A percentile compares a stretch with the other conserved stretches of the same genome.
These are phyloP conservation scores for Pammene fasciana DNA, from an alignment of 2,888 invertebrate genomes.

Conservation along the genomic window DNA sequence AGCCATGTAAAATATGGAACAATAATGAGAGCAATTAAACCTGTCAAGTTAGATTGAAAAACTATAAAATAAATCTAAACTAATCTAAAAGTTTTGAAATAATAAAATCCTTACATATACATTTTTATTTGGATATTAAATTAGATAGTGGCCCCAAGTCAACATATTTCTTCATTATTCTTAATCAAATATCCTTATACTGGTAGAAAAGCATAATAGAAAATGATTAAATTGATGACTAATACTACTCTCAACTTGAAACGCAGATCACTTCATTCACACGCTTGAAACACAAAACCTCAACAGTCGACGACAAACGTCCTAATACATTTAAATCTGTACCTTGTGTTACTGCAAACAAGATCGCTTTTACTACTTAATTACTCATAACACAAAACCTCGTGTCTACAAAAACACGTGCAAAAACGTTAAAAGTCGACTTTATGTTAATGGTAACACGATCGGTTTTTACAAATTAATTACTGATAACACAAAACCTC, in stretches of 20 bases:
- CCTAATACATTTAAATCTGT: background rate
- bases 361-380: background rate
- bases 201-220: background rate
- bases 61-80: too few species aligned
- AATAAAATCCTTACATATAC: too few species aligned
- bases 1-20: too few species aligned
- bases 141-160: too few species aligned
- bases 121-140: too few species aligned
- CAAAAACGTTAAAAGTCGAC: slow-evolving; percentile 13
- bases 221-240: slow-evolving; percentile 1
- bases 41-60: too few species aligned
- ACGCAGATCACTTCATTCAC: slow-evolving; percentile 22
- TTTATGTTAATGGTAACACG: background rate
- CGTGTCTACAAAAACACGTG: background rate
- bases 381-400: slow-evolving; percentile 34
- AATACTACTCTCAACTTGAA: slow-evolving; percentile 2
- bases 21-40: too few species aligned
- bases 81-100: too few species aligned
- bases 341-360: background rate
- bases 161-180: background rate
- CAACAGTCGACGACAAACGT: background rate
- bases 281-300: slow-evolving; percentile 37
- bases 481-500: slow-evolving; percentile 40
- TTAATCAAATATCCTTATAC: background rate
- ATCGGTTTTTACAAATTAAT: slow-evolving; percentile 3